phyloP scores from a whole-genome alignment of 1,140 invertebrate genomes.

The Augochlora pura region DNA sequence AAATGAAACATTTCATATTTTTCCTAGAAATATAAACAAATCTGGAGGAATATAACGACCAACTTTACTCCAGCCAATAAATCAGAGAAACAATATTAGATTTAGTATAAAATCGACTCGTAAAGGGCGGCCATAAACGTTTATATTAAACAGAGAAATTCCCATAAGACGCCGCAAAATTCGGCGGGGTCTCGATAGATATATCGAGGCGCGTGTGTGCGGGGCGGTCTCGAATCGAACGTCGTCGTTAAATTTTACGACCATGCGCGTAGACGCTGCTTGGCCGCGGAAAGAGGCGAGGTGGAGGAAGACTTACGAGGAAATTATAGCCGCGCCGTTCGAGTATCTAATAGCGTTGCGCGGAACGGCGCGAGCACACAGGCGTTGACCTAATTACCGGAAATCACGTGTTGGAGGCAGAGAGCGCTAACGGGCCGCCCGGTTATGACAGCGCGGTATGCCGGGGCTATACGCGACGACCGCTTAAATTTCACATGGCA shows the following conservation, averaged over 20 bases:
- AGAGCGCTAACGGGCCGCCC: conserved; percentile 51
- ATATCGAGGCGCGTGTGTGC: too few relatives aligned
- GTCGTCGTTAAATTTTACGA: neutral
- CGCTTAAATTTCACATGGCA: conserved; percentile 53
- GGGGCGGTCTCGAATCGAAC: too few relatives aligned
- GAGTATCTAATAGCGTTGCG: conserved; percentile 29
- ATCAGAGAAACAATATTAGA: too few relatives aligned
- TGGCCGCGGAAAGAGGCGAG: neutral
- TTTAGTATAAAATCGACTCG: too few relatives aligned
- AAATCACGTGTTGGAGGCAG: conserved; percentile 38
- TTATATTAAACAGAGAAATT: too few relatives aligned
- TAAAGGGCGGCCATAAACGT: too few relatives aligned
- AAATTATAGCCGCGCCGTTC: conserved; percentile 25
- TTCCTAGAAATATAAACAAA: too few relatives aligned
- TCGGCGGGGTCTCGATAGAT: too few relatives aligned
- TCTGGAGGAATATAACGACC: too few relatives aligned
- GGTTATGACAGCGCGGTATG: conserved; percentile 36
- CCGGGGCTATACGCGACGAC: conserved; percentile 14
- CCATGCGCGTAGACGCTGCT: neutral
- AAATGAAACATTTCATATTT: too few relatives aligned
- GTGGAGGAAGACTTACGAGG: conserved; percentile 1
- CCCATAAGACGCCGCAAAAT: too few relatives aligned
- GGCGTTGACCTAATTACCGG: conserved; percentile 58
- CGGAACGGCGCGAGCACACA: conserved; percentile 34
- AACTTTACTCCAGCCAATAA: too few relatives aligned